A percentile compares a stretch with the other conserved stretches of the same genome.
These are phyloP conservation scores for Muschampia plurimacula DNA, from an alignment of 2,888 invertebrate genomes.

Conservation along the genomic window DNA sequence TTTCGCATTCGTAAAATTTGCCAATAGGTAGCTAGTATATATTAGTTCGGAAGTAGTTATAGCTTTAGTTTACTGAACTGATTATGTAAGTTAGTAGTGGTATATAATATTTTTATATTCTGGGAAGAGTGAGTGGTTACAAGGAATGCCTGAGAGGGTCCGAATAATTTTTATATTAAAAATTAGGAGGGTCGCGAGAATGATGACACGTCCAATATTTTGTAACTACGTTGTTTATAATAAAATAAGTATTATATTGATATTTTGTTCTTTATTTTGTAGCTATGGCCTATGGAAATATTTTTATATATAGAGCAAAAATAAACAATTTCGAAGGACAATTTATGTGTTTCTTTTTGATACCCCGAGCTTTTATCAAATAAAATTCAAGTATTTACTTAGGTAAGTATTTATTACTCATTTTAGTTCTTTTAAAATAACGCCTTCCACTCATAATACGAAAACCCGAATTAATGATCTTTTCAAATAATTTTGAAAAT, in stretches of 20 bases:
- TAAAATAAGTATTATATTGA: constrained; percentile 78
- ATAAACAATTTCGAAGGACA: constrained; percentile 73
- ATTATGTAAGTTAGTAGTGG: constrained; percentile 68
- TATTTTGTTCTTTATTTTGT: constrained; percentile 78
- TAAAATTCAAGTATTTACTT: not conserved
- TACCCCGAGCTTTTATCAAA: not conserved
- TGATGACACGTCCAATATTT: constrained; percentile 76
- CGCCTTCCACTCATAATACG: too few species aligned
- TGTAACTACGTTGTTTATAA: constrained; percentile 68
- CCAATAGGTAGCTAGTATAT: constrained; percentile 51
- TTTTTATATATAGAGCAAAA: constrained; percentile 79
- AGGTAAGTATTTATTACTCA: too few species aligned
- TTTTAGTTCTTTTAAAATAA: too few species aligned
- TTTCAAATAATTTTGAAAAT: too few species aligned
- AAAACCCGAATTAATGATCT: too few species aligned
- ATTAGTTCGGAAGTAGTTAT: constrained; percentile 48
- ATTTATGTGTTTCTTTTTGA: constrained; percentile 25
- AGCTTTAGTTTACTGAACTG: constrained; percentile 75
- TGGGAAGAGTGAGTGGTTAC: constrained; percentile 56
- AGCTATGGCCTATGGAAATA: constrained; percentile 65
- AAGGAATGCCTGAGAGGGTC: constrained; percentile 62
- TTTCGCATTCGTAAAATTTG: constrained; percentile 55
- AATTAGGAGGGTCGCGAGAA: constrained; percentile 76
- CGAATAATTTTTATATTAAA: constrained; percentile 84
- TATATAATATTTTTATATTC: constrained; percentile 69